Base-by-base conservation (phyloP, 2,797 vertebrate genomes). In the Coreius guichenoti region DNA sequence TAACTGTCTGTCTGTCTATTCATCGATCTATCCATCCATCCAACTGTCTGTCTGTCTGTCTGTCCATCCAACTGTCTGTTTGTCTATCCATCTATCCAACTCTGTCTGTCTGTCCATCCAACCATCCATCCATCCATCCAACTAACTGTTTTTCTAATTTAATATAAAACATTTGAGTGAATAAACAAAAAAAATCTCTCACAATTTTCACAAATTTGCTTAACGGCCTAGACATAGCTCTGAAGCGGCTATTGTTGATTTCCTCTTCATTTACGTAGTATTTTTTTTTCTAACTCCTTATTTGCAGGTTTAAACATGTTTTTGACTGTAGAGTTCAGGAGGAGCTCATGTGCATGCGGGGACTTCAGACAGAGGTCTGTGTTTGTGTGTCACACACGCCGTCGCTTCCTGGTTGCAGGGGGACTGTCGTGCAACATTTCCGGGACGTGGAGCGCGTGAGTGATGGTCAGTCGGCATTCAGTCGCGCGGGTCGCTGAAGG, bases 341-440 rank as follows among this genome's bases (percentile, higher is more conserved):
- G 23, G 56, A 43, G n/a, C 17, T 79, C 17, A 0, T 31, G 3
- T 29, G 13, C 1, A 1, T n/a, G 7, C 1, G 61, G 13, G 58
- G 26, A 17, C 49, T 21, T 29, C 5, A 31, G 56, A 58, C 3
- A 31, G 56, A 58, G 75, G 65, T 83, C 74, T 68, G 19, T 23
- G 51, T 17, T 1, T 8, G 16, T 65, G 33, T 82, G 81, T 49
- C 33, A 9, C 26, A 19, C 17, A n/a, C 33, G n/a, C 54, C 0
- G 36, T 58, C 36, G 26, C 58, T 85, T 85, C 83, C 83, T 85
- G 49, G 9, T 56, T 43, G 12, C 39, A 26, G 69, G 51, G 54
- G 51, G 43, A 31, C 5, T 82, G 12, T 47, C 56, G 23, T 63
- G 14, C 29, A 16, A 17, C 81, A 83, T 83, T 83, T 78, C 63